phyloP scores from a whole-genome alignment of 2,113 vertebrate genomes.

The Taxidea taxus region DNA sequence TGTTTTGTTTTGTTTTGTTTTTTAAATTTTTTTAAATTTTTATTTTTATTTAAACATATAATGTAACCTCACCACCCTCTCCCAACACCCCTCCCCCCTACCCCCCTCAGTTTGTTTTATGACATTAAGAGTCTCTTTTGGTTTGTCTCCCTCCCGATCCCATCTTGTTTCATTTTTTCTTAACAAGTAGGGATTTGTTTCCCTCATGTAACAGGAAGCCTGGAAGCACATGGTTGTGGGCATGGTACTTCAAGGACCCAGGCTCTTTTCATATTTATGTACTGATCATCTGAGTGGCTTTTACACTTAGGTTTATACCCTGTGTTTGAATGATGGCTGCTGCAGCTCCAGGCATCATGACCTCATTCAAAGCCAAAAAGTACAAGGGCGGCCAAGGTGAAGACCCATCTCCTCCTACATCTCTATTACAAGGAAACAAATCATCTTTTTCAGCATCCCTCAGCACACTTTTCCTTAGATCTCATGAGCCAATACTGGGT shows the following conservation, averaged over 20 bases:
- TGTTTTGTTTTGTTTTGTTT: too few relatives aligned
- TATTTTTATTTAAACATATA: too few relatives aligned
- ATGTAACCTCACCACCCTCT: too few relatives aligned
- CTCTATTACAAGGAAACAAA: background rate
- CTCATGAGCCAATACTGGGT: background rate
- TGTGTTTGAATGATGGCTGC: background rate
- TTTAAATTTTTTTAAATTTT: too few relatives aligned
- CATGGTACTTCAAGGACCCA: background rate
- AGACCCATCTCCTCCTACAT: background rate
- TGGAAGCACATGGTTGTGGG: background rate
- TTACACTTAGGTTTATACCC: background rate
- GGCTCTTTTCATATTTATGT: background rate
- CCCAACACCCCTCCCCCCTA: too few relatives aligned
- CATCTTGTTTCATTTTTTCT: too few relatives aligned
- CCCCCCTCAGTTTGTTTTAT: too few relatives aligned
- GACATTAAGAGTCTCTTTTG: too few relatives aligned
- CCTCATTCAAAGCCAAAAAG: background rate
- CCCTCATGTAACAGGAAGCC: background rate
- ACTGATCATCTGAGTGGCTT: background rate
- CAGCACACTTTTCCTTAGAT: background rate
- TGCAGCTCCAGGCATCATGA: background rate
- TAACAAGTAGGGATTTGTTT: slow-evolving; percentile 16
- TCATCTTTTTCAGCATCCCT: background rate
- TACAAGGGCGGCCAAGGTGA: background rate
- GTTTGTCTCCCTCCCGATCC: too few relatives aligned